Percentiles rank a stretch among this genome's conserved stretches.
Conservation (phyloP, 2,888 invertebrate genomes). For the Diogma glabrata region DNA sequence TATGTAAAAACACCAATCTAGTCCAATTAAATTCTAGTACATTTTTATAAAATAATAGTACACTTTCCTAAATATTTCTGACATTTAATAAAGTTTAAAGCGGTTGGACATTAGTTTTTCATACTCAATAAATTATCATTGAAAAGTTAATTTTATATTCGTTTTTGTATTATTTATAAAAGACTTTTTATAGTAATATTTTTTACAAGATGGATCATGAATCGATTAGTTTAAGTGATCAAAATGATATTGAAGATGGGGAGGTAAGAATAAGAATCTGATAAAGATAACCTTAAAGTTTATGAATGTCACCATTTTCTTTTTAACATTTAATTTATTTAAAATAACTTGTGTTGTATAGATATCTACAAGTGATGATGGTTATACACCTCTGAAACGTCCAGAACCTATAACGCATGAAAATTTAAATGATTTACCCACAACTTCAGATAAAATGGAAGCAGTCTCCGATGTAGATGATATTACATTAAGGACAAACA, state of each 20-base stretch:
- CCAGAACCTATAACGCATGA: constrained; percentile 18
- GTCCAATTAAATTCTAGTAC: too few relatives aligned
- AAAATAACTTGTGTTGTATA: too few relatives aligned
- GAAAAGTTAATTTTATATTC: too few relatives aligned
- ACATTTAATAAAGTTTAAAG: too few relatives aligned
- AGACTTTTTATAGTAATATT: too few relatives aligned
- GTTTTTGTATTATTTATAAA: too few relatives aligned
- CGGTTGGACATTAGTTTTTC: too few relatives aligned
- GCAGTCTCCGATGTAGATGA: neutral
- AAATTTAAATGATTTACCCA: neutral
- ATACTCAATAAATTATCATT: too few relatives aligned
- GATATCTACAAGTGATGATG: constrained; percentile 32
- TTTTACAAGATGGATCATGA: constrained; percentile 48
- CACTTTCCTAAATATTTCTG: too few relatives aligned
- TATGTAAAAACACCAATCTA: too few relatives aligned
- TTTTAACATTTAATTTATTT: constrained; percentile 11
- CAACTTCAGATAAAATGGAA: neutral
- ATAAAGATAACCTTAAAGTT: constrained; percentile 1
- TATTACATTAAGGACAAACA: constrained; percentile 1
- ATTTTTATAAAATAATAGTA: too few relatives aligned
- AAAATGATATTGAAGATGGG: constrained; percentile 53
- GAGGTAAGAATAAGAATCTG: constrained; percentile 40
- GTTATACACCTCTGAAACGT: constrained; percentile 32
- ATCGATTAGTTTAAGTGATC: constrained; percentile 43
- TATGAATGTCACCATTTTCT: constrained; percentile 9